Evolutionary conservation across 1,140 invertebrate genomes (phyloP).

Genomic region (Brachionus sp.): DNA sequence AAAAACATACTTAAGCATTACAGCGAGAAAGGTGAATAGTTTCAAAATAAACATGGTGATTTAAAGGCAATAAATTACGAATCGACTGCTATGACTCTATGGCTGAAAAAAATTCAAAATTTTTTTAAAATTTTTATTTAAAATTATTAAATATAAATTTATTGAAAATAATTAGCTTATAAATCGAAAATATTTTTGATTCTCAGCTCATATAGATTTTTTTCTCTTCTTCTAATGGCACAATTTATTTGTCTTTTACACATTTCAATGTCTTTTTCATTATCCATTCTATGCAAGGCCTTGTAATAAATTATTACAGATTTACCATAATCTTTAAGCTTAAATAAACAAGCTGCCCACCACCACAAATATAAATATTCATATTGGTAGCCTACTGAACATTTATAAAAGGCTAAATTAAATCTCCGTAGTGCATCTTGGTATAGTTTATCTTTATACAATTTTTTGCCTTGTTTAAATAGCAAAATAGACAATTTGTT

Average conservation of each 20-base stretch:
- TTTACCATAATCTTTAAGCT: not conserved
- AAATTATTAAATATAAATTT: too few species aligned
- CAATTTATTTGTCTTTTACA: not conserved
- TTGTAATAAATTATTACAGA: not conserved
- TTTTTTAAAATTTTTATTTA: too few species aligned
- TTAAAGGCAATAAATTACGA: too few species aligned
- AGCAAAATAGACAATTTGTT: not conserved
- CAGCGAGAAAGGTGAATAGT: too few species aligned
- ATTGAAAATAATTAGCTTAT: not conserved
- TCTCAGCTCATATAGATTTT: not conserved
- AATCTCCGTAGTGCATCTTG: not conserved
- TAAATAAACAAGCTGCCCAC: constrained; percentile 4
- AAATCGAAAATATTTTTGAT: not conserved
- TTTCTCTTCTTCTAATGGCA: constrained; percentile 1
- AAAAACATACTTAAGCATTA: too few species aligned
- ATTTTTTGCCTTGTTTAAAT: constrained; percentile 1
- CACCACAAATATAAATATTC: constrained; percentile 30
- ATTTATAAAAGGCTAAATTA: constrained; percentile 29
- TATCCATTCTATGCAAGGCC: not conserved
- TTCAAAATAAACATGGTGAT: too few species aligned
- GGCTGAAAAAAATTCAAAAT: not conserved
- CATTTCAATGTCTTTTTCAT: constrained; percentile 4
- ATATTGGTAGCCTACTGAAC: not conserved
- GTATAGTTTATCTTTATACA: not conserved
- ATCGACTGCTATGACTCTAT: too few species aligned